phyloP scores from a whole-genome alignment of 2,888 invertebrate genomes.

The Hypselothyrea guttata region DNA sequence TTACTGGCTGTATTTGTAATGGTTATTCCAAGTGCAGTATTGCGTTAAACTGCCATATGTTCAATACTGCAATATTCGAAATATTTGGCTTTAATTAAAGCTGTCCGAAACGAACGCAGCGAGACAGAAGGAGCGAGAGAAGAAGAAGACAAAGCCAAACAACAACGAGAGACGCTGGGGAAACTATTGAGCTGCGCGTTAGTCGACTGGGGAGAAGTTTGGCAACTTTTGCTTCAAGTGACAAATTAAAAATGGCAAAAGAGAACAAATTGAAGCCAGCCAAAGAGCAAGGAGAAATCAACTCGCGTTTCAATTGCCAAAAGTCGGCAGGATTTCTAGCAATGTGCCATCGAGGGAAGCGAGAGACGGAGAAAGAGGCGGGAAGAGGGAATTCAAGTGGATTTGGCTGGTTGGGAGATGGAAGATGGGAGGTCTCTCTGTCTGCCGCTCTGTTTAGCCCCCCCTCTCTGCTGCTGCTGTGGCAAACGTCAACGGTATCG shows the following conservation, averaged over 20 bases:
- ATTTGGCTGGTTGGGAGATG: conserved; percentile 23
- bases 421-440: neutral
- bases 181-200: neutral
- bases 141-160: conserved; percentile 19
- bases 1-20: too few species aligned
- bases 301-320: conserved; percentile 59
- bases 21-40: too few species aligned
- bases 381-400: conserved; percentile 1
- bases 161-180: conserved; percentile 11
- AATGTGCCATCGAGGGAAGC: conserved; percentile 42
- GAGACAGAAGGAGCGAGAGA: conserved; percentile 12
- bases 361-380: neutral
- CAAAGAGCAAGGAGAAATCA: neutral
- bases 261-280: conserved; percentile 36
- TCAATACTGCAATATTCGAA: conserved; percentile 43
- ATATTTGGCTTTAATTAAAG: conserved; percentile 68
- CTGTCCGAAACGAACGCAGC: conserved; percentile 29
- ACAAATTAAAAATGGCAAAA: conserved; percentile 71
- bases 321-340: conserved; percentile 64
- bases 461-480: conserved; percentile 21
- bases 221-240: conserved; percentile 76
- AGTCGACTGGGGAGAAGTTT: conserved; percentile 57
- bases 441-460: conserved; percentile 11
- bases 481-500: conserved; percentile 71
- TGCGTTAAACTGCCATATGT: conserved; percentile 15